Percentiles rank a stretch among this genome's conserved stretches.
Conservation (phyloP, 2,797 vertebrate genomes). For the Hippoglossus hippoglossus region DNA sequence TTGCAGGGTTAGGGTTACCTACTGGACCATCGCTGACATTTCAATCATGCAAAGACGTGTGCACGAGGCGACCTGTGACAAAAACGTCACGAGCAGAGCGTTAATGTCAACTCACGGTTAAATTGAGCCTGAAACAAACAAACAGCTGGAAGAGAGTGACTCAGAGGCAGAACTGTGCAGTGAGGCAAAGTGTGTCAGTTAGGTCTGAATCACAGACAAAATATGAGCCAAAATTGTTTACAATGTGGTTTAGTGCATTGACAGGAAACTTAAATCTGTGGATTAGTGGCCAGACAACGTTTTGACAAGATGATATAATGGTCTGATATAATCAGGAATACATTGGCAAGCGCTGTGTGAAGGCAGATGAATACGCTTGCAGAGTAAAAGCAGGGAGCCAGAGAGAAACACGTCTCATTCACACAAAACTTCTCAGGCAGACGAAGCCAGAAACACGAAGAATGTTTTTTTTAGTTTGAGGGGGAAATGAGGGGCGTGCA, state of each 20-base stretch:
- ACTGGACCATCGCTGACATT: slow-evolving; percentile 20
- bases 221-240: slow-evolving; percentile 1
- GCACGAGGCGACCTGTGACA: not conserved
- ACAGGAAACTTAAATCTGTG: not conserved
- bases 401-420: too few species aligned
- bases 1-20: slow-evolving; percentile 19
- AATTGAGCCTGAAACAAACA: not conserved
- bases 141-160: not conserved
- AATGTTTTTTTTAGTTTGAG: not conserved
- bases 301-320: not conserved
- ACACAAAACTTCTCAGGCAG: not conserved
- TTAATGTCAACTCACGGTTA: slow-evolving; percentile 9
- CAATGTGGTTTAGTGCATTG: not conserved
- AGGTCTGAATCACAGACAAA: slow-evolving; percentile 5
- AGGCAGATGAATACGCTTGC: not conserved
- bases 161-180: not conserved
- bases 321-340: not conserved
- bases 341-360: not conserved
- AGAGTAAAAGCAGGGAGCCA: too few species aligned
- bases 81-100: not conserved
- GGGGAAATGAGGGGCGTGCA: too few species aligned
- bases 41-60: slow-evolving; percentile 11
- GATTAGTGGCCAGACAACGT: not conserved
- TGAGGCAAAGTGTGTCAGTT: slow-evolving; percentile 24
- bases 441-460: slow-evolving; percentile 7